A percentile compares a stretch with the other conserved stretches of the same genome.
Evolutionary conservation across 2,113 vertebrate species (phyloP).

Genomic region (Hypanus sabinus): DNA sequence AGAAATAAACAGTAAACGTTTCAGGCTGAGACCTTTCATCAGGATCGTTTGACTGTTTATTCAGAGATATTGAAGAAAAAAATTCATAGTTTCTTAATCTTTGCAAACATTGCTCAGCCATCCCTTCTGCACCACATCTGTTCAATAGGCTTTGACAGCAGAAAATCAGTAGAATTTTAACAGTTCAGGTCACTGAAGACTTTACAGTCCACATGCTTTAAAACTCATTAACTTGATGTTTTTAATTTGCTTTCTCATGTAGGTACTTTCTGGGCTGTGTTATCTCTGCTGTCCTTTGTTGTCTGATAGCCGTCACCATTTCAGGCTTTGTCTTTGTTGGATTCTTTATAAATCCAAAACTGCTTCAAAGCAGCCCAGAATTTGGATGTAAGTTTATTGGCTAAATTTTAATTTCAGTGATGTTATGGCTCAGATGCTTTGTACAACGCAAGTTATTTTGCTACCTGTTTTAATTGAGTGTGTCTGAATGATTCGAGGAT

Average conservation of each 20-base stretch:
- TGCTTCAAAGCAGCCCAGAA: conserved; percentile 71
- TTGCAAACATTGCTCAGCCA: too few species aligned
- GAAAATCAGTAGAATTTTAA: background rate
- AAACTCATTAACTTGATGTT: background rate
- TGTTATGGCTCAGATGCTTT: background rate
- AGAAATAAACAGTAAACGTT: too few species aligned
- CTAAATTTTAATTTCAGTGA: background rate
- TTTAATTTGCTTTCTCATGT: conserved; percentile 37
- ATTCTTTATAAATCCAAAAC: conserved; percentile 78
- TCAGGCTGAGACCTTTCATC: too few species aligned
- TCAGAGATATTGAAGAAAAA: too few species aligned
- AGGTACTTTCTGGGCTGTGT: conserved; percentile 83
- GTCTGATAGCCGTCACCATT: conserved; percentile 67
- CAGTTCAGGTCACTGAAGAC: background rate
- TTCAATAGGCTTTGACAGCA: too few species aligned
- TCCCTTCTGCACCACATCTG: too few species aligned
- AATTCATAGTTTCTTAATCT: too few species aligned
- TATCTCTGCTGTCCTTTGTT: conserved; percentile 77
- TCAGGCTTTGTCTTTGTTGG: conserved; percentile 79
- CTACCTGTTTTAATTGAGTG: background rate
- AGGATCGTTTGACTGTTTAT: too few species aligned
- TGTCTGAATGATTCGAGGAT: background rate
- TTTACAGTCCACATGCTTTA: background rate
- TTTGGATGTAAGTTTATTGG: conserved; percentile 67
- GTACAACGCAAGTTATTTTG: background rate